Evolutionary conservation across 2,113 vertebrate species (phyloP).

Genomic region (Loxodonta africana): DNA sequence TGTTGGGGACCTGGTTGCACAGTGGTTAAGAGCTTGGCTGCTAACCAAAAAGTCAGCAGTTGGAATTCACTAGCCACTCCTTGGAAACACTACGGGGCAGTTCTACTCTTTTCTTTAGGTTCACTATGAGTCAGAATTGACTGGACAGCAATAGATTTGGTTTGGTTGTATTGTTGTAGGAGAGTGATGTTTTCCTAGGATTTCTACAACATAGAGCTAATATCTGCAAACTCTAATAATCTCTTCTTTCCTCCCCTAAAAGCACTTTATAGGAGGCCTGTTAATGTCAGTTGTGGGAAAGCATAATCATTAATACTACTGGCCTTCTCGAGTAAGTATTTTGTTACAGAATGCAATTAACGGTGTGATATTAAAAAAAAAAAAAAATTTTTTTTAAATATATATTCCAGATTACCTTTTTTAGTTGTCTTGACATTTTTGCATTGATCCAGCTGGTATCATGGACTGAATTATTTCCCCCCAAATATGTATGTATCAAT

Average conservation of each 20-base stretch:
- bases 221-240: slow-evolving; percentile 28
- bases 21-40: too few species aligned
- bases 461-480: too few species aligned
- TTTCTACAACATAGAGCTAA: neutral
- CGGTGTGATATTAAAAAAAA: neutral
- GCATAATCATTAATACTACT: neutral
- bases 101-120: too few species aligned
- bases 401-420: neutral
- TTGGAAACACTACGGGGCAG: too few species aligned
- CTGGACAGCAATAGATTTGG: too few species aligned
- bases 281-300: slow-evolving; percentile 49
- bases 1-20: too few species aligned
- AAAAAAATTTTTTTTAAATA: too few species aligned
- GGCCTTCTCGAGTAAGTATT: neutral
- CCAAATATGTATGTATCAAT: too few species aligned
- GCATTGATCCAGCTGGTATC: neutral
- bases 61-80: too few species aligned
- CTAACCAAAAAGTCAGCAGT: too few species aligned
- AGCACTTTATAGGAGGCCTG: neutral
- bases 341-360: neutral
- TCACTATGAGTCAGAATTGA: too few species aligned
- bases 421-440: neutral
- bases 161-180: neutral
- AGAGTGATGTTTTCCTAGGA: neutral
- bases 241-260: neutral